Evolutionary conservation across 2,888 invertebrate genomes (phyloP).

Genomic region (Philaethria dido): DNA sequence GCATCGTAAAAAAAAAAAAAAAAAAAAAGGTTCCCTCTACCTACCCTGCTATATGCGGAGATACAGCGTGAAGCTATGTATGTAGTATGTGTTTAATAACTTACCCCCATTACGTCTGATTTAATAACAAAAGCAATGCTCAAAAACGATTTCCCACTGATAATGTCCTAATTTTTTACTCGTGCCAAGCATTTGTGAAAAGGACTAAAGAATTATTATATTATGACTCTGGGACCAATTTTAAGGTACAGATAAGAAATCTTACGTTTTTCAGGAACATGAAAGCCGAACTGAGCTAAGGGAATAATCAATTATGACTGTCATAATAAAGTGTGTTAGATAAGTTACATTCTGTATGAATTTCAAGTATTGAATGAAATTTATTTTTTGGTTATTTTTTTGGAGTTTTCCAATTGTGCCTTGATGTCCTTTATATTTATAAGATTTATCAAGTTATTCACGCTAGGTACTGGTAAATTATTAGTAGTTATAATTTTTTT

Average conservation of each 20-base stretch:
- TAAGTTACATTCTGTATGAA: too few species aligned
- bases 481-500: too few species aligned
- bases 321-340: slow-evolving; percentile 8
- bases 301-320: slow-evolving; percentile 21
- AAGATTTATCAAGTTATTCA: not conserved
- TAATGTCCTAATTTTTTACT: not conserved
- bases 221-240: not conserved
- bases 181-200: not conserved
- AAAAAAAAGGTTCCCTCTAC: too few species aligned
- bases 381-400: not conserved
- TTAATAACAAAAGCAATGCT: not conserved
- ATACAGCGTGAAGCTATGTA: too few species aligned
- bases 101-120: not conserved
- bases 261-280: slow-evolving; percentile 11
- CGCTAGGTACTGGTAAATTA: too few species aligned
- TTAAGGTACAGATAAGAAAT: slow-evolving; percentile 14
- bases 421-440: not conserved
- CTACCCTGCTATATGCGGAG: too few species aligned
- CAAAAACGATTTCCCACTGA: not conserved
- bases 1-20: too few species aligned
- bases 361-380: not conserved
- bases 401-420: not conserved
- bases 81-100: too few species aligned
- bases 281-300: slow-evolving; percentile 3
- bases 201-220: not conserved